Percentiles rank a stretch among this genome's conserved stretches.
phyloP scores from a whole-genome alignment of 2,888 invertebrate species.

The Gordius sp. region DNA sequence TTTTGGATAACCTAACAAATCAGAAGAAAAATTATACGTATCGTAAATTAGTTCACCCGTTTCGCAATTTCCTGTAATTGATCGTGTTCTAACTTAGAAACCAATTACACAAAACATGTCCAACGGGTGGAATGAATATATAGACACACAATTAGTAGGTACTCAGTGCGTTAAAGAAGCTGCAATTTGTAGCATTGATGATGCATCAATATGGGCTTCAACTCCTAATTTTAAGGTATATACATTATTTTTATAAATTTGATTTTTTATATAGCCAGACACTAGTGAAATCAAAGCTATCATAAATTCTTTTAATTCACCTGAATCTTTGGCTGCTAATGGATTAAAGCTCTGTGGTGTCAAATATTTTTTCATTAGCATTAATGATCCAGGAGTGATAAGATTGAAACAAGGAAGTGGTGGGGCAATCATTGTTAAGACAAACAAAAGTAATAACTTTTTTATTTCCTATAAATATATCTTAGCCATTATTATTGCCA shows the following conservation, averaged over 20 bases:
- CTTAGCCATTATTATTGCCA: slow-evolving; percentile 13
- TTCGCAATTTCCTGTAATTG: not conserved
- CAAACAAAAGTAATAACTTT: not conserved
- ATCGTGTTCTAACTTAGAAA: not conserved
- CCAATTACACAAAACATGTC: not conserved
- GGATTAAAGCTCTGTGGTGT: slow-evolving; percentile 7
- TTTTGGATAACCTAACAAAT: no score
- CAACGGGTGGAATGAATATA: slow-evolving; percentile 9
- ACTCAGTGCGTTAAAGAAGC: not conserved
- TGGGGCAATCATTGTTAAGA: slow-evolving; percentile 11
- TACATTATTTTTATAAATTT: slow-evolving; percentile 9
- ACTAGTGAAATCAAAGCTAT: slow-evolving; percentile 1
- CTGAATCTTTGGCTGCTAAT: slow-evolving; percentile 10
- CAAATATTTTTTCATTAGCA: slow-evolving; percentile 11
- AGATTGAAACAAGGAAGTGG: slow-evolving; percentile 12
- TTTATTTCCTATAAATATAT: not conserved
- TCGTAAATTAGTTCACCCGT: slow-evolving; percentile 1
- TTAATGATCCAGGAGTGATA: not conserved
- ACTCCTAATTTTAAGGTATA: slow-evolving; percentile 7
- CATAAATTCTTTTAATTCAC: not conserved
- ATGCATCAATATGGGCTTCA: slow-evolving; percentile 2
- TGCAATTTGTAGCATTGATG: slow-evolving; percentile 7
- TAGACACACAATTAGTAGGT: not conserved
- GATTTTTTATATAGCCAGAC: not conserved
- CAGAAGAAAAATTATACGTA: no score